Conservation (phyloP, 2,113 vertebrate species). For the Emydura subglobosa region DNA sequence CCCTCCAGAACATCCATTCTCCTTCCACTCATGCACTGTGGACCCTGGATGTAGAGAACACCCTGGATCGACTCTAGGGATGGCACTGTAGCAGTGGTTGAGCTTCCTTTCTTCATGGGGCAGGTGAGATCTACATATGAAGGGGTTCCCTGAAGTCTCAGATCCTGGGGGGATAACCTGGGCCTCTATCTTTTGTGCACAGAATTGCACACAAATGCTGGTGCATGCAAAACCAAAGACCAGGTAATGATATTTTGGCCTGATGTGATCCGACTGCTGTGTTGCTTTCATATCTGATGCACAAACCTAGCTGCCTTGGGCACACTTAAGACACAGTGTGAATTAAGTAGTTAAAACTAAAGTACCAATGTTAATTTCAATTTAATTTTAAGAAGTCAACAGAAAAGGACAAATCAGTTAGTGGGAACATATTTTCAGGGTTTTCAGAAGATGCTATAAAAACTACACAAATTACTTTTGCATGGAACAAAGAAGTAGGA, state of each 20-base stretch:
- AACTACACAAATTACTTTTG: neutral
- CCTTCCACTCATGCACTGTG: neutral
- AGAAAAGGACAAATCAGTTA: neutral
- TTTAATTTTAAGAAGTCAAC: neutral
- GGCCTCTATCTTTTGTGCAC: neutral
- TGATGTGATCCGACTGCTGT: neutral
- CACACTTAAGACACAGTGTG: neutral
- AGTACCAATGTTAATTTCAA: accelerated
- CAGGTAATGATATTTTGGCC: neutral
- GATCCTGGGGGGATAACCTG: neutral
- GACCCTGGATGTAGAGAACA: neutral
- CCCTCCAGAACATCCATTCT: neutral
- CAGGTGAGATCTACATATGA: accelerated
- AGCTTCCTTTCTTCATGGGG: neutral
- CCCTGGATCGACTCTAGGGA: too few relatives aligned
- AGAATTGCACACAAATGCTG: accelerated
- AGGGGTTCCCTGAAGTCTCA: neutral
- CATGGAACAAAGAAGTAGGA: neutral
- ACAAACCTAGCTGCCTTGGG: neutral
- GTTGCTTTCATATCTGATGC: accelerated
- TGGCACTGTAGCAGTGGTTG: neutral
- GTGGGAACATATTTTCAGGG: accelerated
- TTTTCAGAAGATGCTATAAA: neutral
- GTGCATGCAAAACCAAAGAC: neutral
- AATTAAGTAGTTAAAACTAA: neutral